Evolutionary conservation across 1,140 invertebrate genomes (phyloP).

Genomic region (Anagrus nilaparvatae): DNA sequence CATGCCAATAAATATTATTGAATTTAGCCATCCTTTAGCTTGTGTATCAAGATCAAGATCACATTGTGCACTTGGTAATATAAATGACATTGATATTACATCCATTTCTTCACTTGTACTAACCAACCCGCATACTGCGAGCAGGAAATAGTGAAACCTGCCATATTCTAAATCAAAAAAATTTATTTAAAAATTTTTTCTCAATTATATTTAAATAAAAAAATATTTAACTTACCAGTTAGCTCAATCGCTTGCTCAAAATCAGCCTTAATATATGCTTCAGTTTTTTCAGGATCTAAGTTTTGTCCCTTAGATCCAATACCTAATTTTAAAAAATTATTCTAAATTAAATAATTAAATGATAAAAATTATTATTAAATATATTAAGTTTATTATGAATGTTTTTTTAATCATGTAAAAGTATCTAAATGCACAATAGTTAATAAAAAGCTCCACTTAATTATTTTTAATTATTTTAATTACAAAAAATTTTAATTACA

Average conservation of each 20-base stretch:
- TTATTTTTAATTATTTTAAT: no score
- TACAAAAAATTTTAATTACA: no score
- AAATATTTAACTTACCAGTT: conserved; percentile 44
- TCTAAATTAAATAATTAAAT: no score
- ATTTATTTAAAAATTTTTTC: conserved; percentile 1
- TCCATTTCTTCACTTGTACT: conserved; percentile 94
- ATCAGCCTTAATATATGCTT: conserved; percentile 57
- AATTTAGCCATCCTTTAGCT: conserved; percentile 82
- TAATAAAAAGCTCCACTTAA: no score
- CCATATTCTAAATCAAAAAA: conserved; percentile 62
- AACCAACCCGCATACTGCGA: conserved; percentile 83
- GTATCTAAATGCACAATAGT: no score
- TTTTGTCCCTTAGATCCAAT: conserved; percentile 40
- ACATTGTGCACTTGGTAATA: conserved; percentile 84
- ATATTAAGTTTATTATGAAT: no score
- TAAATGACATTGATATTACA: conserved; percentile 89
- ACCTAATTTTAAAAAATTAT: no score
- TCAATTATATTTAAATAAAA: no score
- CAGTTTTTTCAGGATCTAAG: conserved; percentile 41
- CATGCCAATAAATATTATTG: conserved; percentile 82
- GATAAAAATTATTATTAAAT: conserved; percentile 5
- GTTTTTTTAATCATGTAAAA: no score
- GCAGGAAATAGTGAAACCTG: conserved; percentile 79
- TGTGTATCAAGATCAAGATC: conserved; percentile 77
- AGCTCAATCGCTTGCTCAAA: conserved; percentile 75